Evolutionary conservation across 2,888 invertebrate species (phyloP).

Genomic region (Volucella bombylans): DNA sequence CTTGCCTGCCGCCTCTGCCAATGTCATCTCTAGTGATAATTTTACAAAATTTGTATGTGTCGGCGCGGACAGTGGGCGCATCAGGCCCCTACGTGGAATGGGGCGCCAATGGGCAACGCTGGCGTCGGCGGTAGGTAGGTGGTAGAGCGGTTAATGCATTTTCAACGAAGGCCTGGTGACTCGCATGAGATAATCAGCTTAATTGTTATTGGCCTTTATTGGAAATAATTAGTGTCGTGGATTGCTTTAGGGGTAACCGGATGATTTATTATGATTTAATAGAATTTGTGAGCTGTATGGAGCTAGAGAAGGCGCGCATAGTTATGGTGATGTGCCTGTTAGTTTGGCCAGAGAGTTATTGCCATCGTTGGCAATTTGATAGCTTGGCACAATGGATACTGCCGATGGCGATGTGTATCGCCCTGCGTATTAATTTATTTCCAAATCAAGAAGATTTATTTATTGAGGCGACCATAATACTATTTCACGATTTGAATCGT

Average conservation of each 20-base stretch:
- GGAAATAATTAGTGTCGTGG: constrained; percentile 72
- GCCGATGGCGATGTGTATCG: constrained; percentile 22
- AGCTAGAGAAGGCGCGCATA: background rate
- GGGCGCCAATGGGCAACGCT: constrained; percentile 2
- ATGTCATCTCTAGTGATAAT: constrained; percentile 65
- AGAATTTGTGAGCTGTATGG: constrained; percentile 60
- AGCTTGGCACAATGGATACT: constrained; percentile 28
- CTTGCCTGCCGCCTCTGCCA: constrained; percentile 37
- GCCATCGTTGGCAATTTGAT: constrained; percentile 52
- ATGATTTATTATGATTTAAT: constrained; percentile 74
- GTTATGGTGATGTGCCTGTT: constrained; percentile 32
- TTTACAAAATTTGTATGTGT: constrained; percentile 46
- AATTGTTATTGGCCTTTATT: constrained; percentile 74
- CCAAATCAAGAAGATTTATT: constrained; percentile 50
- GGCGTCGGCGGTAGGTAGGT: background rate
- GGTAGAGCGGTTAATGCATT: constrained; percentile 1
- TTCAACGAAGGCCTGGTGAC: constrained; percentile 19
- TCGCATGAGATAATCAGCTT: constrained; percentile 66
- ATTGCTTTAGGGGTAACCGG: constrained; percentile 64
- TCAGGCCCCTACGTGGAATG: constrained; percentile 1
- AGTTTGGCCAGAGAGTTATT: constrained; percentile 59
- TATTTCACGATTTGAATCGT: constrained; percentile 58
- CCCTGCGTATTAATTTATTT: constrained; percentile 59
- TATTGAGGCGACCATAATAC: constrained; percentile 44
- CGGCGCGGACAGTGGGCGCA: background rate